Conservation (phyloP, 2,888 invertebrate genomes). For the Caenorhabditis sp. region DNA sequence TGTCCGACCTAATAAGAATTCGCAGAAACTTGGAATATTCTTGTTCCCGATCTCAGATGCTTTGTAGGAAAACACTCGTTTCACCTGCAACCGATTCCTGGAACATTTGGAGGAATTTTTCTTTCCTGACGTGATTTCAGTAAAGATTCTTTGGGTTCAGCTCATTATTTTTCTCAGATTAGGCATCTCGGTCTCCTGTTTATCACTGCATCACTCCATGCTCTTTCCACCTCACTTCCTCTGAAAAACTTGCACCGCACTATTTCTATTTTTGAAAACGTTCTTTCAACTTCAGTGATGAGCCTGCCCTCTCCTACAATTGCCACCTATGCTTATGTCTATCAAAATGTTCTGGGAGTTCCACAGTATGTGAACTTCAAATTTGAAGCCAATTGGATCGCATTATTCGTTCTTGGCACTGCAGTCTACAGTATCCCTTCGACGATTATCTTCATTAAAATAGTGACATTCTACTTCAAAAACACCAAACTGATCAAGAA, state of each 20-base stretch:
- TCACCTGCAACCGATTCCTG: neutral
- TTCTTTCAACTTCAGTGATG: conserved; percentile 3
- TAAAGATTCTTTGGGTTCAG: too few relatives aligned
- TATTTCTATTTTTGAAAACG: too few relatives aligned
- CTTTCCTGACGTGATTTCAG: too few relatives aligned
- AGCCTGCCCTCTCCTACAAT: neutral
- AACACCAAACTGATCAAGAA: neutral
- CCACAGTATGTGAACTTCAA: conserved; percentile 7
- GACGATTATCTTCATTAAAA: neutral
- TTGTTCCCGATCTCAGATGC: neutral
- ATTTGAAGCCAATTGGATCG: conserved; percentile 13
- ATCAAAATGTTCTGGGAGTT: conserved; percentile 14
- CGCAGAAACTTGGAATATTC: too few relatives aligned
- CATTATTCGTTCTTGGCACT: neutral
- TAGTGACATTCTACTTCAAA: conserved; percentile 3
- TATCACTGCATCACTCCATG: neutral
- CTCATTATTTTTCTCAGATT: too few relatives aligned
- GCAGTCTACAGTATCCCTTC: conserved; percentile 24
- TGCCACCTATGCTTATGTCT: conserved; percentile 12
- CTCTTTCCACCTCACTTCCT: neutral
- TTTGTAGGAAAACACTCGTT: neutral
- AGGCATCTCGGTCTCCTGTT: too few relatives aligned
- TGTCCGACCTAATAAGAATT: too few relatives aligned
- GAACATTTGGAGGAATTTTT: too few relatives aligned
- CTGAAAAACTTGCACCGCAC: too few relatives aligned